These are phyloP conservation scores for Sclerurus mexicanus DNA, from an alignment of 2,113 vertebrate genomes.

Conservation along the genomic window DNA sequence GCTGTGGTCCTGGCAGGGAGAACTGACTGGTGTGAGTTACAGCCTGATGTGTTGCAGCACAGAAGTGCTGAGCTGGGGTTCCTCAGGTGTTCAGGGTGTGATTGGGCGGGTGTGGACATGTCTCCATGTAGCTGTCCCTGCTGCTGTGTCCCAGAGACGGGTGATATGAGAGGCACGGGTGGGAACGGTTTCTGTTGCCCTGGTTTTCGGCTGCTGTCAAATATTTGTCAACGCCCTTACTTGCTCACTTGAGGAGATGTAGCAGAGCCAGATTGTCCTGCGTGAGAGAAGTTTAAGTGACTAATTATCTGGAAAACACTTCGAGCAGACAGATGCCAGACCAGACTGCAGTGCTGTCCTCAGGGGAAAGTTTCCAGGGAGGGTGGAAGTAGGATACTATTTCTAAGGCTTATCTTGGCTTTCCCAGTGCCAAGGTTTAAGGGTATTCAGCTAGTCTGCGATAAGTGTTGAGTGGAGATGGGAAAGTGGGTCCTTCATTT, in stretches of 20 bases:
- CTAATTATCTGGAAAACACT: constrained; percentile 13
- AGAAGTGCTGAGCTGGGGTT: not conserved
- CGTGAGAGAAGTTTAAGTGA: not conserved
- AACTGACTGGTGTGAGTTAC: not conserved
- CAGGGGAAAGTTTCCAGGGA: not conserved
- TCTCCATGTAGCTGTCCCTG: not conserved
- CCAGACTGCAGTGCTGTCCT: not conserved
- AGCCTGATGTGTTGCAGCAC: not conserved
- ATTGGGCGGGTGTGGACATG: fast-evolving
- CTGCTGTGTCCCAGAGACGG: not conserved
- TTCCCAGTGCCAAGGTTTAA: not conserved
- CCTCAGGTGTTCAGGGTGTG: not conserved
- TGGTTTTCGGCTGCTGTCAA: not conserved
- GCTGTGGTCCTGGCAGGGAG: not conserved
- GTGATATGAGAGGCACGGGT: not conserved
- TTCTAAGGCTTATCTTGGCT: not conserved
- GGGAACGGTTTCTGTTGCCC: not conserved
- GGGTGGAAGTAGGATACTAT: not conserved
- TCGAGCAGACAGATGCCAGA: not conserved
- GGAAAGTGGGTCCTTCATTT: not conserved
- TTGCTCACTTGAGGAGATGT: not conserved
- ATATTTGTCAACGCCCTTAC: not conserved
- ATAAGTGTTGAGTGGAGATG: not conserved
- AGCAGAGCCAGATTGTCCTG: not conserved
- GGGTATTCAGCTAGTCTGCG: not conserved